Evolutionary conservation across 2,797 vertebrate species (phyloP).

Genomic region (Coracias cyanogaster): DNA sequence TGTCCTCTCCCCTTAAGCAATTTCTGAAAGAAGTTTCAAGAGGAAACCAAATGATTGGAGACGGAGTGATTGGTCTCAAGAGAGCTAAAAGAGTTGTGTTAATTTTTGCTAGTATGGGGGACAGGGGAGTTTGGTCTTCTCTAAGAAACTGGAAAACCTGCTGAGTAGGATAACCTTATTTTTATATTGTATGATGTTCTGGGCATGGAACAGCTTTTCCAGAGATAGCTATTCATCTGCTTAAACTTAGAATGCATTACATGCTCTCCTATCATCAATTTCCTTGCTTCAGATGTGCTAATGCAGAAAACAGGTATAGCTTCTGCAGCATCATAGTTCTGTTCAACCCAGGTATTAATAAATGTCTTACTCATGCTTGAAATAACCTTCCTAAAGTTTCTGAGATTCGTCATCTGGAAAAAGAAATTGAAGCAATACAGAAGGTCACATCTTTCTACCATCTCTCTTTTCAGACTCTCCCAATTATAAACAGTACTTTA

Average conservation of each 20-base stretch:
- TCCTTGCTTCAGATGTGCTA: not conserved
- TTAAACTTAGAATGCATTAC: conserved; percentile 28
- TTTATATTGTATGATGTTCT: conserved; percentile 1
- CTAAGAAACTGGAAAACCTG: conserved; percentile 34
- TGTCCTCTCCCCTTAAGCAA: not conserved
- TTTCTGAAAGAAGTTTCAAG: conserved; percentile 55
- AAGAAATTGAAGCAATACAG: not conserved
- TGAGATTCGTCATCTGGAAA: not conserved
- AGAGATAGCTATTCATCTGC: conserved; percentile 2
- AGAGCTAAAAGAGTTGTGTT: not conserved
- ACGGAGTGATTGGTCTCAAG: not conserved
- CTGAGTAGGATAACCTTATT: conserved; percentile 30
- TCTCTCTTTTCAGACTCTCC: not conserved
- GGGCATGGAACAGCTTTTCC: conserved; percentile 4
- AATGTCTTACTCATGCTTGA: not conserved
- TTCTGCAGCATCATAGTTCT: not conserved
- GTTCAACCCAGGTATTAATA: not conserved
- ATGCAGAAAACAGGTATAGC: not conserved
- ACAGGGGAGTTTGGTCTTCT: not conserved
- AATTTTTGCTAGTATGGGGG: not conserved
- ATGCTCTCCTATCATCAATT: not conserved
- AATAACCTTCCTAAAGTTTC: not conserved
- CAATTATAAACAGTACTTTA: not conserved
- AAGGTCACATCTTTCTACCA: not conserved
- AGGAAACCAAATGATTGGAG: conserved; percentile 10